Evolutionary conservation across 1,140 invertebrate genomes (phyloP).

Genomic region (Adelges cooleyi): DNA sequence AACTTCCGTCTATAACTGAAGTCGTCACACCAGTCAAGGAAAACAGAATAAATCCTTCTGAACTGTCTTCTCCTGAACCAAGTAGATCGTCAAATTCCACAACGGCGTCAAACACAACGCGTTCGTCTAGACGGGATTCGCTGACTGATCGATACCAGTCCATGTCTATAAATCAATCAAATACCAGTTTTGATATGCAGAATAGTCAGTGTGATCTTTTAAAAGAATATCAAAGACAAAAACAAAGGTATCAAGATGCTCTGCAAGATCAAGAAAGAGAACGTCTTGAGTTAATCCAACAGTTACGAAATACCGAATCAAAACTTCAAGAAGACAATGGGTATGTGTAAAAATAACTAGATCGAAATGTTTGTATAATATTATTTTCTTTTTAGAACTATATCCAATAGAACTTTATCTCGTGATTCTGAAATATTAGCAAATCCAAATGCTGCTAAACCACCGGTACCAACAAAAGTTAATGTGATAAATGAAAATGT

Average conservation of each 20-base stretch:
- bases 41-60: slow-evolving; percentile 11
- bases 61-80: slow-evolving; percentile 27
- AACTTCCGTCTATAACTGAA: slow-evolving; percentile 42
- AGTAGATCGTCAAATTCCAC: slow-evolving; percentile 40
- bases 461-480: slow-evolving; percentile 3
- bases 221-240: slow-evolving; percentile 60
- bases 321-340: slow-evolving; percentile 41
- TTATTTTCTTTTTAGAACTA: not conserved
- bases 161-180: slow-evolving; percentile 28
- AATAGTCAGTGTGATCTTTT: slow-evolving; percentile 47
- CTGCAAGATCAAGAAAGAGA: slow-evolving; percentile 49
- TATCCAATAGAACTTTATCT: not conserved
- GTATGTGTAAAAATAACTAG: slow-evolving; percentile 32
- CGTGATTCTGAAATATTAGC: not conserved
- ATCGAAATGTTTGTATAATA: not conserved
- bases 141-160: slow-evolving; percentile 41
- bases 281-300: slow-evolving; percentile 43
- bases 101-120: slow-evolving; percentile 35
- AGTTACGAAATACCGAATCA: slow-evolving; percentile 42
- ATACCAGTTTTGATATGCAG: slow-evolving; percentile 6
- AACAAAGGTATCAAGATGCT: slow-evolving; percentile 53
- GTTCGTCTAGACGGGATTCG: slow-evolving; percentile 49
- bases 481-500: slow-evolving; percentile 5
- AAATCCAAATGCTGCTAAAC: not conserved
- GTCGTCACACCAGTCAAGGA: slow-evolving; percentile 15